Percentiles rank a stretch among this genome's conserved stretches.
phyloP scores from a whole-genome alignment of 2,797 vertebrate genomes.

The Channa striata region DNA sequence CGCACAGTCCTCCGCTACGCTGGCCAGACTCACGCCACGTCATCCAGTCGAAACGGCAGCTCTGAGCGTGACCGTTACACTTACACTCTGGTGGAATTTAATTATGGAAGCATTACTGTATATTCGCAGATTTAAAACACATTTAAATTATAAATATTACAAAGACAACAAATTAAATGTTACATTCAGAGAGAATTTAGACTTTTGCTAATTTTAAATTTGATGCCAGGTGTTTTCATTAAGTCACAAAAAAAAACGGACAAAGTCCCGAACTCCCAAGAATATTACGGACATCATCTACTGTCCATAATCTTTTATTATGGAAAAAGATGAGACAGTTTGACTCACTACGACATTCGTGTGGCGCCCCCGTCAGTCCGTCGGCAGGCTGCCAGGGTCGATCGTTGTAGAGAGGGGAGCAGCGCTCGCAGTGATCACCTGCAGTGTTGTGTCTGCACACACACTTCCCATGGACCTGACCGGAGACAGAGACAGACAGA shows the following conservation, averaged over 20 bases:
- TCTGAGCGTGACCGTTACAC: conserved; percentile 93
- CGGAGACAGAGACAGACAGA: conserved; percentile 25
- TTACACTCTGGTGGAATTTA: conserved; percentile 87
- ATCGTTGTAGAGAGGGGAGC: conserved; percentile 91
- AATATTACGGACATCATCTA: too few relatives aligned
- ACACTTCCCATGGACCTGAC: conserved; percentile 95
- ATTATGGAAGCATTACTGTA: too few relatives aligned
- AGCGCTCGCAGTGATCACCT: conserved; percentile 93
- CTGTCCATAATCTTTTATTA: too few relatives aligned
- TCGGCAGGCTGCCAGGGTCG: conserved; percentile 95
- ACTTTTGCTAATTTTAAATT: too few relatives aligned
- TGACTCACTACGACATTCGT: conserved; percentile 92
- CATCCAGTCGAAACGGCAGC: conserved; percentile 90
- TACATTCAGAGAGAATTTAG: too few relatives aligned
- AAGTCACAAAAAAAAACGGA: too few relatives aligned
- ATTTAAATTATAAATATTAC: too few relatives aligned
- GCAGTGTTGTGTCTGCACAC: conserved; percentile 96
- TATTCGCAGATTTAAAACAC: too few relatives aligned
- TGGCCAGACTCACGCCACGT: conserved; percentile 91
- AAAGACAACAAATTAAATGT: too few relatives aligned
- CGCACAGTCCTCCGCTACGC: conserved; percentile 91
- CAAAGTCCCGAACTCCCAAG: too few relatives aligned
- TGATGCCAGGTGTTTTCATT: too few relatives aligned
- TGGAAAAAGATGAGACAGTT: conserved; percentile 9
- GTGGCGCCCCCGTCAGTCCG: conserved; percentile 91